These are phyloP conservation scores for Drosophila parvula DNA, from an alignment of 1,140 invertebrate genomes.

Conservation along the genomic window DNA sequence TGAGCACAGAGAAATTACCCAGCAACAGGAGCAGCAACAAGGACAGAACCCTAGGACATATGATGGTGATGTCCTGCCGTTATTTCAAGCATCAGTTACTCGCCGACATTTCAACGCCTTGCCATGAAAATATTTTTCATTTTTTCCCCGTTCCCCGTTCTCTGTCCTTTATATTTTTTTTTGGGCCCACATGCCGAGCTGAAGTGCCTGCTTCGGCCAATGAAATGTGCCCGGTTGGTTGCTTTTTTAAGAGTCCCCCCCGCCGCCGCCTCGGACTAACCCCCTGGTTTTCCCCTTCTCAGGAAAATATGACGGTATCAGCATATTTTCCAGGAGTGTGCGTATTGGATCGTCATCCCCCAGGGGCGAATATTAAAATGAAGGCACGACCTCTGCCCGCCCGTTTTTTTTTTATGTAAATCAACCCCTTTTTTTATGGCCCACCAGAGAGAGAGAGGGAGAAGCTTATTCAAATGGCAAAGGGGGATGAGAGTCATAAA, in stretches of 20 bases:
- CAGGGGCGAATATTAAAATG: conserved; percentile 76
- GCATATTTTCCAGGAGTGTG: conserved; percentile 61
- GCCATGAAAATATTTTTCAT: conserved; percentile 62
- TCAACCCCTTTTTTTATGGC: conserved; percentile 70
- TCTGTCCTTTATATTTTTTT: conserved; percentile 8
- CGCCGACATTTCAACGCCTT: conserved; percentile 68
- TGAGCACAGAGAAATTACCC: conserved; percentile 26
- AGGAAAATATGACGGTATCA: conserved; percentile 50
- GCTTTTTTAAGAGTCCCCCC: conserved; percentile 62
- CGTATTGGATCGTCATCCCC: conserved; percentile 53
- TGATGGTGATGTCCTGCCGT: conserved; percentile 43
- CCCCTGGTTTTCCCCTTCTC: not conserved
- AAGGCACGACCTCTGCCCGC: conserved; percentile 31
- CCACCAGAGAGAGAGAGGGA: conserved; percentile 27
- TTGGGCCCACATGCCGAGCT: conserved; percentile 53
- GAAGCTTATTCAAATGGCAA: conserved; percentile 74
- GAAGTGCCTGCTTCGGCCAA: conserved; percentile 65
- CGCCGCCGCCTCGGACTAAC: not conserved
- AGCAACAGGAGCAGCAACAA: conserved; percentile 21
- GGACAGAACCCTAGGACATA: conserved; percentile 9
- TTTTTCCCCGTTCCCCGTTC: conserved; percentile 36
- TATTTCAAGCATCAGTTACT: conserved; percentile 56
- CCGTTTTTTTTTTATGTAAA: conserved; percentile 74
- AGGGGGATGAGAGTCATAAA: conserved; percentile 37
- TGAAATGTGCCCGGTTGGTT: conserved; percentile 58